A percentile compares a stretch with the other conserved stretches of the same genome.
Conservation (phyloP, 2,113 vertebrate genomes). For the Diadophis punctatus region DNA sequence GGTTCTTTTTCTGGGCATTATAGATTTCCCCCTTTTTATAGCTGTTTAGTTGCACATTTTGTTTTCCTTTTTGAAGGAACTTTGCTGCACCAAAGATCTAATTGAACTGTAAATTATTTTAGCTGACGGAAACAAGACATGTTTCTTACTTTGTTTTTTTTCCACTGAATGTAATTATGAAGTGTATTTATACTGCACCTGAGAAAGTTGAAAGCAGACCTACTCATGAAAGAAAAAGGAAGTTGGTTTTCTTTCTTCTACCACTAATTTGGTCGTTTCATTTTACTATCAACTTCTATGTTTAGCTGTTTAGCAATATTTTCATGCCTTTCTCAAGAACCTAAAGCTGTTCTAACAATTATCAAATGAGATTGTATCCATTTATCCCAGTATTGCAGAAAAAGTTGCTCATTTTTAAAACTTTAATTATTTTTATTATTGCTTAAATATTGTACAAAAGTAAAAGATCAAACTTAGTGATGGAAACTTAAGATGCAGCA, state of each 20-base stretch:
- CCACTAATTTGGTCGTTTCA: conserved; percentile 1
- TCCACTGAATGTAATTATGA: conserved; percentile 18
- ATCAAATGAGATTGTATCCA: background rate
- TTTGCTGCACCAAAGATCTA: conserved; percentile 5
- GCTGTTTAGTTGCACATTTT: background rate
- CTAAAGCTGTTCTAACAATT: background rate
- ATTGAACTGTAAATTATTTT: conserved; percentile 21
- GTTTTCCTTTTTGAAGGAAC: conserved; percentile 10
- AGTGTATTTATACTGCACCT: background rate
- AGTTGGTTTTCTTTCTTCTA: background rate
- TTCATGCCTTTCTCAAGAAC: background rate
- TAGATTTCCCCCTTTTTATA: background rate
- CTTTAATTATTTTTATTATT: background rate
- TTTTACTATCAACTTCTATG: background rate
- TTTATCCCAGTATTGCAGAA: background rate
- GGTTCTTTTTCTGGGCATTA: background rate
- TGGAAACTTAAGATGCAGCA: background rate
- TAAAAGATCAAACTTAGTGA: background rate
- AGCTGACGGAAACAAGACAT: background rate
- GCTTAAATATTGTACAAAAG: background rate
- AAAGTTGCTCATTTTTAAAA: background rate
- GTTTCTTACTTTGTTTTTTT: conserved; percentile 6
- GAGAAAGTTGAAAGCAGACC: conserved; percentile 3
- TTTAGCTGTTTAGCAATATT: background rate
- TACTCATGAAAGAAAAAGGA: background rate